Conservation (phyloP, 1,140 invertebrate genomes). For the Potamilus streckersoni region DNA sequence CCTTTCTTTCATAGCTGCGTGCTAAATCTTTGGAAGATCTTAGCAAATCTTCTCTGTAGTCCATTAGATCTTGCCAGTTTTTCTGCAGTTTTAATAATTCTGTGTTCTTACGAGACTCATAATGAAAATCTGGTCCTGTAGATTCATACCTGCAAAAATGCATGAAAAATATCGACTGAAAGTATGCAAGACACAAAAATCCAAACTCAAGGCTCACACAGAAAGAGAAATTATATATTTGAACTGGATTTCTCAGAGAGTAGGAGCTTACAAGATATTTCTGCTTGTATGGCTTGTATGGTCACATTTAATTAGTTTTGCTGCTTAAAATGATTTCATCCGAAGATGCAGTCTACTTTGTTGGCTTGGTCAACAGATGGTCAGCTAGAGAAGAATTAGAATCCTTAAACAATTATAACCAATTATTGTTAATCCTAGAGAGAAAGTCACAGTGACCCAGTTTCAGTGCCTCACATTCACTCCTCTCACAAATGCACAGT, state of each 20-base stretch:
- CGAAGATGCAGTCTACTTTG: too few species aligned
- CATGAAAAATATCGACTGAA: neutral
- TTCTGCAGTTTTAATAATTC: constrained; percentile 39
- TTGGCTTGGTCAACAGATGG: too few species aligned
- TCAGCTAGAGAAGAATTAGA: neutral
- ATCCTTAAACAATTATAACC: neutral
- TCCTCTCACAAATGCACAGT: too few species aligned
- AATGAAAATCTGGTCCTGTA: constrained; percentile 47
- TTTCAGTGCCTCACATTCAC: too few species aligned
- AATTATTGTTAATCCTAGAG: neutral
- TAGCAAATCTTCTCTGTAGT: constrained; percentile 45
- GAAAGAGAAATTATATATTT: neutral
- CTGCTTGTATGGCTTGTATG: too few species aligned
- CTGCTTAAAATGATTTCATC: too few species aligned
- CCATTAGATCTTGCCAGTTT: constrained; percentile 46
- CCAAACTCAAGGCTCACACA: neutral
- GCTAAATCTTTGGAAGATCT: constrained; percentile 27
- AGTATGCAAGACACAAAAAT: neutral
- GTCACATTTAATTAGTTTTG: too few species aligned
- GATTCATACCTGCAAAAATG: constrained; percentile 44
- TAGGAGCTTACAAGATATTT: neutral
- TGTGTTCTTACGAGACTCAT: constrained; percentile 55
- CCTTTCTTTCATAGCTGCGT: too few species aligned
- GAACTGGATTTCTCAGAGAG: neutral
- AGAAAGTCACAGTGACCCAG: too few species aligned